These are phyloP conservation scores for Chauna torquata DNA, from an alignment of 2,113 vertebrate genomes.

Conservation along the genomic window DNA sequence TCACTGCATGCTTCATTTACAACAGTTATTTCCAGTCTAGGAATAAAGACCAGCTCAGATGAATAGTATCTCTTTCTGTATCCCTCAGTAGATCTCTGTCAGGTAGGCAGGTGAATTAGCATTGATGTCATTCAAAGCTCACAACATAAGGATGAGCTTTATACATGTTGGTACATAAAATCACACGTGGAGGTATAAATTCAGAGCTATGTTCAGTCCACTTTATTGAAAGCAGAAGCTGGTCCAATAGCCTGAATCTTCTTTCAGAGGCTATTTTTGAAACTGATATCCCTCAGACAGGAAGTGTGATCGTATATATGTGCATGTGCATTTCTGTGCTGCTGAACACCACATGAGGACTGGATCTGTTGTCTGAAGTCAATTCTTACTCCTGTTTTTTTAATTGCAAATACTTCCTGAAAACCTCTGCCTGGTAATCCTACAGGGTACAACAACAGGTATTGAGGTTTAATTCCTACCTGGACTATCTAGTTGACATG, in stretches of 20 bases:
- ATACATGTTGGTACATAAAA: neutral
- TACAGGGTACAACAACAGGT: neutral
- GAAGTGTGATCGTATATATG: neutral
- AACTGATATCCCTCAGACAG: neutral
- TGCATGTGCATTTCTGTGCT: neutral
- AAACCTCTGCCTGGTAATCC: neutral
- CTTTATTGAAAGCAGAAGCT: constrained; percentile 11
- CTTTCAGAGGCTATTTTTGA: constrained; percentile 19
- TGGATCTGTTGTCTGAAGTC: neutral
- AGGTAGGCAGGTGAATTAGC: neutral
- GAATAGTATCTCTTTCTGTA: neutral
- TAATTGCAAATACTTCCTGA: neutral
- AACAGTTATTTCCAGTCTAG: neutral
- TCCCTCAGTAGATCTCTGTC: neutral
- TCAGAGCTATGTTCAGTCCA: neutral
- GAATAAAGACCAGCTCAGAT: neutral
- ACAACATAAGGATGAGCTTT: neutral
- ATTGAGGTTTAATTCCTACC: neutral
- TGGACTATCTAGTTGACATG: neutral
- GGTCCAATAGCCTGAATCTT: neutral
- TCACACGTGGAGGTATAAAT: neutral
- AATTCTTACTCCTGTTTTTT: neutral
- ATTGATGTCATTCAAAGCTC: neutral
- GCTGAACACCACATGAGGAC: constrained; percentile 11
- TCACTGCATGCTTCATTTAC: neutral